Base-by-base conservation (phyloP, 2,113 vertebrate species). In the Dipodomys spectabilis region DNA sequence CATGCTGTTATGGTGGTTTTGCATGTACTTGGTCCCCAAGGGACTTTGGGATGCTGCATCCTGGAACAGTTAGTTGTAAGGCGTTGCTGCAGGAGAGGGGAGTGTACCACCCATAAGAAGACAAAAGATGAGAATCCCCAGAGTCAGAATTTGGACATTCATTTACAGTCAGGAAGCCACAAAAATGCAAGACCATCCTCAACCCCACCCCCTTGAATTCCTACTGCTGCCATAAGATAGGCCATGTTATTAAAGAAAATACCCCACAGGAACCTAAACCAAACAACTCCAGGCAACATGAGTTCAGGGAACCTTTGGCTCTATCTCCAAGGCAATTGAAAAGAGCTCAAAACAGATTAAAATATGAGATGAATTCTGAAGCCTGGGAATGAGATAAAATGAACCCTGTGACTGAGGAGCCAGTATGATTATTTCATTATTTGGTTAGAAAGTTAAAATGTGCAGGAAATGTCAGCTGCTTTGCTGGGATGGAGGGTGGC, bases 311-410 rank as follows among this genome's bases (percentile, higher is more conserved):
- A 96, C 94, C 97, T 96, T 93, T 92, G 96, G 94, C 95, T 97
- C 92, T 30, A 65, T 96, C 97, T 96, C 97, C 93, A 83, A 96
- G 95, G 95, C 97, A 97, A 97, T 97, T 95, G 97, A 97, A 96
- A 97, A 97, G 97, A 96, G 97, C 97, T 97, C 97, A 97, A 96
- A 96, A 97, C 96, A 97, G 97, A 97, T 97, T 97, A 97, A 97
- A 97, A 97, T 96, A 93, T 60, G 97, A 96, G 97, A 97, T 97
- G 97, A 97, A 97, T 97, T 97, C 75, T 90, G 90, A 96, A 97
- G 94, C 94, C 85, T 86, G 77, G 94, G 97, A 97, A 97, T 88
- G 95, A 96, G 94, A 95, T 79, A 97, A 97, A 97, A 97, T 96
- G 96, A 97, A 96, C 96, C 92, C 90, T 95, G 93, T 95, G 96